Evolutionary conservation across 2,797 vertebrate genomes (phyloP).

Genomic region (Acropternis orthonyx): DNA sequence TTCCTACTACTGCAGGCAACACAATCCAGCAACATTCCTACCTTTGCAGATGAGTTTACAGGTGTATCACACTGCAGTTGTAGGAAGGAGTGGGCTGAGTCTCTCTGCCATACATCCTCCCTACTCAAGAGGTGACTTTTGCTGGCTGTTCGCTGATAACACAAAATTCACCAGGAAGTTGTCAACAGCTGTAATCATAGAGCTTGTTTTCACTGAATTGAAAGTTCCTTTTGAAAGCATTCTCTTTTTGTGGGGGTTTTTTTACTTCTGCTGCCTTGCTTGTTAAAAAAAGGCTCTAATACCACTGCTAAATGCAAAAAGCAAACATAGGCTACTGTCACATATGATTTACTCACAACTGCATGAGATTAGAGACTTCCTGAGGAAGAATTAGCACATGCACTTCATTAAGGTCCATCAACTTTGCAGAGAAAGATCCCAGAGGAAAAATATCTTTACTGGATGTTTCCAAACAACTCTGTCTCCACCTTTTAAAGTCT

Average conservation of each 20-base stretch:
- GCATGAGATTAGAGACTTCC: not conserved
- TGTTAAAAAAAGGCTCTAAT: not conserved
- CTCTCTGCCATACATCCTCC: not conserved
- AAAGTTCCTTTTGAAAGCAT: not conserved
- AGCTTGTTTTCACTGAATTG: not conserved
- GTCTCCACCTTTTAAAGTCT: not conserved
- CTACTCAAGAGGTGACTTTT: not conserved
- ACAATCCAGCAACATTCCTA: fast-evolving
- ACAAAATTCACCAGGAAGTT: not conserved
- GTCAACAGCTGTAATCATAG: not conserved
- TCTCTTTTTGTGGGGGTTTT: not conserved
- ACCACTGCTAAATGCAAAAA: not conserved
- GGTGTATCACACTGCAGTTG: not conserved
- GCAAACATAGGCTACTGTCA: not conserved
- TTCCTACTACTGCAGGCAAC: not conserved
- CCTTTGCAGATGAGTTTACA: not conserved
- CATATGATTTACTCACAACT: not conserved
- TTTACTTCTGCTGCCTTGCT: not conserved
- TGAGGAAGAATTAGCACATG: not conserved
- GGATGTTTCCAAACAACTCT: not conserved
- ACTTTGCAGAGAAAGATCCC: not conserved
- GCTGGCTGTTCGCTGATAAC: not conserved
- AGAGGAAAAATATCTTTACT: not conserved
- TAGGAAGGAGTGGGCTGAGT: not conserved
- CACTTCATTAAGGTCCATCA: not conserved